Evolutionary conservation across 2,888 invertebrate species (phyloP).

Genomic region (Merodon equestris): DNA sequence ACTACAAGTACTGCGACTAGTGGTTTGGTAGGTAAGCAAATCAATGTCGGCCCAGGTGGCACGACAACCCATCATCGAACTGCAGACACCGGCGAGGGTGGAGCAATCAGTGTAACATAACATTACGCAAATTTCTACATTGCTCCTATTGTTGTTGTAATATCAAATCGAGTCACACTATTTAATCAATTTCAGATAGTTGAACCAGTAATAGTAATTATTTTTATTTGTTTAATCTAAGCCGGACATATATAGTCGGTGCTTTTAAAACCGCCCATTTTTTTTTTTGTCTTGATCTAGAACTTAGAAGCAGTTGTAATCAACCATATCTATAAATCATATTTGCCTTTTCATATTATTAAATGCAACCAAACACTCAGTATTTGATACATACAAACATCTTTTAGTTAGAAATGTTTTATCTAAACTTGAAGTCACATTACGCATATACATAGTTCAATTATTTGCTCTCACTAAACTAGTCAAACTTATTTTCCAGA

Average conservation of each 20-base stretch:
- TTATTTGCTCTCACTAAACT: no score
- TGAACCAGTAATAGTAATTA: no score
- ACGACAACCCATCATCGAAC: slow-evolving; percentile 58
- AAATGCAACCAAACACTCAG: no score
- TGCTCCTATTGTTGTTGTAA: neutral
- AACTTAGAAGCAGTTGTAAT: neutral
- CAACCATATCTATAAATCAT: no score
- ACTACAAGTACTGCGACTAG: slow-evolving; percentile 33
- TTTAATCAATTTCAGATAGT: neutral
- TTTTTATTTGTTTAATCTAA: slow-evolving; percentile 11
- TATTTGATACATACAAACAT: no score
- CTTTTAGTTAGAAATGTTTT: no score
- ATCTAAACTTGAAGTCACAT: no score
- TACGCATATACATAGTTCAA: no score
- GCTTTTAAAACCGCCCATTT: slow-evolving; percentile 13
- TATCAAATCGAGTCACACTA: slow-evolving; percentile 62
- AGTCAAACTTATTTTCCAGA: no score
- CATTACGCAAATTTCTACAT: slow-evolving; percentile 62
- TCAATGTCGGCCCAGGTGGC: slow-evolving; percentile 55
- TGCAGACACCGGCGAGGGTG: slow-evolving; percentile 72
- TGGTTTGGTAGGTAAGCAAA: slow-evolving; percentile 45
- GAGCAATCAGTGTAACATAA: slow-evolving; percentile 78
- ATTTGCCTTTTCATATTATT: no score
- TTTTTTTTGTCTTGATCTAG: neutral
- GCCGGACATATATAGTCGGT: slow-evolving; percentile 34